phyloP scores from a whole-genome alignment of 2,888 invertebrate genomes.

The Stenodema calcarata region DNA sequence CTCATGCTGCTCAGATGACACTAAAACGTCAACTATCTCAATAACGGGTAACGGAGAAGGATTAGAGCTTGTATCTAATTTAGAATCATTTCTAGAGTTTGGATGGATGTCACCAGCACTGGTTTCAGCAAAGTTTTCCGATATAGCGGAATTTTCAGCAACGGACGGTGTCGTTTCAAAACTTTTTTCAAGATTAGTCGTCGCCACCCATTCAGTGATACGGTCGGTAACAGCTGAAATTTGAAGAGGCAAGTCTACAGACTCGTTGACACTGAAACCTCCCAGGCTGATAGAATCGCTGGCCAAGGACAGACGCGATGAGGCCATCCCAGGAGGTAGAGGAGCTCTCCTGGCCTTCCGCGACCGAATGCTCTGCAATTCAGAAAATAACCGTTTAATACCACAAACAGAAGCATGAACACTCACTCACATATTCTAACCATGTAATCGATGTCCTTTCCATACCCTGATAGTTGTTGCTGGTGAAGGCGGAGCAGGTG shows the following conservation, averaged over 20 bases:
- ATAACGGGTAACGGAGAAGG: background rate
- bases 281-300: constrained; percentile 27
- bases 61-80: background rate
- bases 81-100: background rate
- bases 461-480: constrained; percentile 19
- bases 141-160: background rate
- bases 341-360: constrained; percentile 60
- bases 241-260: constrained; percentile 11
- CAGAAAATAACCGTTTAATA: no score
- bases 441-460: no score
- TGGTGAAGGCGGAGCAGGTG: constrained; percentile 61
- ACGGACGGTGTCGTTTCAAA: background rate
- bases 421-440: no score
- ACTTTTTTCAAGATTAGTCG: background rate
- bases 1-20: background rate
- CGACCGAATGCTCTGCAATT: constrained; percentile 52
- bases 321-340: constrained; percentile 59
- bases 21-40: background rate
- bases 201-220: constrained; percentile 29
- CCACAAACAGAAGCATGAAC: no score
- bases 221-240: constrained; percentile 16
- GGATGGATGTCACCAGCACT: background rate
- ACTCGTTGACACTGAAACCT: background rate
- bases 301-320: constrained; percentile 38
- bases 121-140: background rate